A percentile compares a stretch with the other conserved stretches of the same genome.
phyloP scores from a whole-genome alignment of 2,797 vertebrate species.

The Aeoliscus strigatus region DNA sequence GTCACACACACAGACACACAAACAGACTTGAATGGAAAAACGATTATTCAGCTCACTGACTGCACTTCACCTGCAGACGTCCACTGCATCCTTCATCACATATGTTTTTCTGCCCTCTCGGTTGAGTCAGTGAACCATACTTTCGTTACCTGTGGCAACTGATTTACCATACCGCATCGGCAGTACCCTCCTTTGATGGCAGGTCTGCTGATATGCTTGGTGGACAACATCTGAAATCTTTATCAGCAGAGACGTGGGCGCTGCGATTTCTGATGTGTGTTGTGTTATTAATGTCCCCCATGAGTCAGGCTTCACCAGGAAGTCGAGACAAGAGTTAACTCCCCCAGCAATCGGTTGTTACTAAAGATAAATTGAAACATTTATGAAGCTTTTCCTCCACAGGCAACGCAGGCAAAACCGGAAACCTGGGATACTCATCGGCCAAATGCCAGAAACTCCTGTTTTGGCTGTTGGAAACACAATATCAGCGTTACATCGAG shows the following conservation, averaged over 20 bases:
- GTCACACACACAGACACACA: constrained; percentile 6
- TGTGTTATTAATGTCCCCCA: constrained; percentile 48
- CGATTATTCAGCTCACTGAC: constrained; percentile 34
- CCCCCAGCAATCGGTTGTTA: constrained; percentile 59
- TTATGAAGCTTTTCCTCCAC: constrained; percentile 44
- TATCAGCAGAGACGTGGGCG: constrained; percentile 55
- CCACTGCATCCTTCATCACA: constrained; percentile 37
- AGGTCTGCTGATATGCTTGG: constrained; percentile 36
- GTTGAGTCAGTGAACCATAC: constrained; percentile 25
- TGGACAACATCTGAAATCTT: constrained; percentile 77
- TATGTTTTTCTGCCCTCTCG: constrained; percentile 52
- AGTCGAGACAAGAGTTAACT: constrained; percentile 47
- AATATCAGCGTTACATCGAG: constrained; percentile 28
- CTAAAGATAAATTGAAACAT: constrained; percentile 69
- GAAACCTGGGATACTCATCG: constrained; percentile 71
- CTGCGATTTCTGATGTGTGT: constrained; percentile 30
- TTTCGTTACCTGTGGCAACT: constrained; percentile 41
- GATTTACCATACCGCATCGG: constrained; percentile 48
- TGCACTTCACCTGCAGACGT: constrained; percentile 37
- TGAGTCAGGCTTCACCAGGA: constrained; percentile 55
- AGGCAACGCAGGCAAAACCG: constrained; percentile 46
- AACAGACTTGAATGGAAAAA: constrained; percentile 34
- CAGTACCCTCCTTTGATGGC: constrained; percentile 44
- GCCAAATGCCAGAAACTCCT: constrained; percentile 56
- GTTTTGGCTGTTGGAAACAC: constrained; percentile 49